These are phyloP conservation scores for Ophioninae sp. DNA, from an alignment of 2,888 invertebrate genomes.

Conservation along the genomic window DNA sequence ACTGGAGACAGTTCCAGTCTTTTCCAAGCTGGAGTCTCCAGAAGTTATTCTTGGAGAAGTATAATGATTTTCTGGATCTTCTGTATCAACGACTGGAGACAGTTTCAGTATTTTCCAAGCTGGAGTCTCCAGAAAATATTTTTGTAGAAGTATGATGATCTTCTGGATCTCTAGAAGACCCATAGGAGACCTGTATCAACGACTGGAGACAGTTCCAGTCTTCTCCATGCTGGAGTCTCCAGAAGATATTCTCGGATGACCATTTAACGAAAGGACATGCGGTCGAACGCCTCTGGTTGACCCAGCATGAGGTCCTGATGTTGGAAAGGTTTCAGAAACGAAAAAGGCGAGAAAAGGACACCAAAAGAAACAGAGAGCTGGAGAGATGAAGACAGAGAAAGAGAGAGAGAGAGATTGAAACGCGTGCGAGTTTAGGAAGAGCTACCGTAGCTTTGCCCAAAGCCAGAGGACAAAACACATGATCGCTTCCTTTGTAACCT, in stretches of 20 bases:
- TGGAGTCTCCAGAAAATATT: constrained; percentile 20
- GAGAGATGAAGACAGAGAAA: not conserved
- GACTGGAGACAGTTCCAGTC: constrained; percentile 36
- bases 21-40: constrained; percentile 19
- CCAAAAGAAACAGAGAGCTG: not conserved
- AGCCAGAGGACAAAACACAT: constrained; percentile 72
- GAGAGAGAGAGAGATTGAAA: constrained; percentile 36
- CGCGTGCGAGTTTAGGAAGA: constrained; percentile 44
- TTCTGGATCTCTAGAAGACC: too few species aligned
- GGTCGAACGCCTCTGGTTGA: constrained; percentile 67
- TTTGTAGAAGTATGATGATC: too few species aligned
- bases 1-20: constrained; percentile 36
- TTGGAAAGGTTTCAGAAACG: not conserved
- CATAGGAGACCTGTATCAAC: constrained; percentile 44
- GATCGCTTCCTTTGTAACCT: constrained; percentile 78
- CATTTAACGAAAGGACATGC: constrained; percentile 66
- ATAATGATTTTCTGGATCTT: too few species aligned
- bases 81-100: constrained; percentile 31
- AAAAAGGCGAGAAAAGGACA: too few species aligned
- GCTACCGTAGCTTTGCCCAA: constrained; percentile 42
- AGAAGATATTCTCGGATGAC: constrained; percentile 55
- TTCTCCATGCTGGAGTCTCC: constrained; percentile 16
- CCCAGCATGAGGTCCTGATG: constrained; percentile 67
- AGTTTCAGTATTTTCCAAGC: constrained; percentile 36
- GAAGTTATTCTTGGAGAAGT: constrained; percentile 47